Base-by-base conservation (phyloP, 2,888 invertebrate genomes). In the Aspidiotus destructor region DNA sequence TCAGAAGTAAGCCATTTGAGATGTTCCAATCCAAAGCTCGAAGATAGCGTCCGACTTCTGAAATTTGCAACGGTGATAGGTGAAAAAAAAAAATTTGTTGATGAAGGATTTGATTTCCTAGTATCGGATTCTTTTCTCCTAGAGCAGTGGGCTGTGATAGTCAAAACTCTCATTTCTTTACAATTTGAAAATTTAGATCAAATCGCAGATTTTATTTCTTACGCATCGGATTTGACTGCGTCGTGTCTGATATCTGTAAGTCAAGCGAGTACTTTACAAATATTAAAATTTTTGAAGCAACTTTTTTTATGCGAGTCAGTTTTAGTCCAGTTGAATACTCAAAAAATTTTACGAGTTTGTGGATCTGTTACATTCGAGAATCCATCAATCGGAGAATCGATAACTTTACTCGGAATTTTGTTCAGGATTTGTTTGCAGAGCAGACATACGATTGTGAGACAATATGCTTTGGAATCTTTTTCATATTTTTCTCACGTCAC, bases 401-500 rank as follows among this genome's bases (percentile, higher is more conserved):
- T 40, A n/a, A 28, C 17, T 40, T 8, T 5, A 7, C 40, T 67
- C 3, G 58, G 55, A 11, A 17, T 42, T 0, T 28, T 42, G 11
- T 67, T 67, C 17, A 42, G 15, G n/a, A 8, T 28, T 28, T 42
- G 41, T 5, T 10, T 67, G 3, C 58, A 9, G 9, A 44, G n/a
- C 15, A 28, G 17, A 15, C 13, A 60, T 55, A 28, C 58, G 5
- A 0, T 67, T 57, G 40, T 67, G 6, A n/a, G 52, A 16, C 58
- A 67, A 41, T 41, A 16, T n/a, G 42, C 48, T 8, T n/a, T 67
- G 13, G 67, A 67, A 28, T 13, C 40, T 11, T 67, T 67, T 40
- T 48, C 67, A 9, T 48, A 58, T 57, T 67, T 67, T 40, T 67
- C 67, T 1, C 67, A 67, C 11, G 52, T 60, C 28, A 67, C 67